Base-by-base conservation (phyloP, 2,888 invertebrate species). In the Meteorus cinctellus region DNA sequence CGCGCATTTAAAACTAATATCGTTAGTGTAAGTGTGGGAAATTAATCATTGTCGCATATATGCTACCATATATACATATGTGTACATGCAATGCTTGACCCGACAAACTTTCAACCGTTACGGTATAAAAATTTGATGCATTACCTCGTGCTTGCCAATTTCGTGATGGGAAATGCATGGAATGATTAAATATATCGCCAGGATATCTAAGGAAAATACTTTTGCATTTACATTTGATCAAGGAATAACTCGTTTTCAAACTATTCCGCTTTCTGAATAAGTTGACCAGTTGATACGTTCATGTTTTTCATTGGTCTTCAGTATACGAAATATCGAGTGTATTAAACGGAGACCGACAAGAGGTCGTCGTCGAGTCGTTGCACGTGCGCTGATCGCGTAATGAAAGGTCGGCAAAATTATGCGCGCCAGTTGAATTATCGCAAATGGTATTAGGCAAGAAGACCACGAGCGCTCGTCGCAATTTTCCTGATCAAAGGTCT, bases 1-100 rank as follows among this genome's bases (percentile, higher is more conserved):
- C 75, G 72, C 73, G 77, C 79, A 81, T 85, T 83, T 83, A 83
- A 84, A 86, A 86, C 80, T 84, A 83, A 85, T 85, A 80, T 81
- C 79, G 79, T 78, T 81, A 82, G 81, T 80, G 82, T 67, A 63
- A 78, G 77, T 81, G 78, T 65, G 75, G 69, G 72, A 78, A 85
- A 84, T 85, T 84, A 85, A 83, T 82, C 82, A 81, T 83, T 74
- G 59, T 68, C 65, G 24, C 27, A 41, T 66, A 45, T 24, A 36
- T 19, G 16, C 6, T 14, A 24, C n/a, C 34, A 68, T 31, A 31
- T 48, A 41, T 3, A 48, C 41, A n/a, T 24, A 10, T 34, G 34
- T 34, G 2, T 34, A 8, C 2, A 34, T 29, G 31, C 5, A 31
- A 31, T 24, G 8, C n/a, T 24, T 69, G 41, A 72, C 59, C 41